phyloP scores from a whole-genome alignment of 2,797 vertebrate species.

The Fundulus diaphanus region DNA sequence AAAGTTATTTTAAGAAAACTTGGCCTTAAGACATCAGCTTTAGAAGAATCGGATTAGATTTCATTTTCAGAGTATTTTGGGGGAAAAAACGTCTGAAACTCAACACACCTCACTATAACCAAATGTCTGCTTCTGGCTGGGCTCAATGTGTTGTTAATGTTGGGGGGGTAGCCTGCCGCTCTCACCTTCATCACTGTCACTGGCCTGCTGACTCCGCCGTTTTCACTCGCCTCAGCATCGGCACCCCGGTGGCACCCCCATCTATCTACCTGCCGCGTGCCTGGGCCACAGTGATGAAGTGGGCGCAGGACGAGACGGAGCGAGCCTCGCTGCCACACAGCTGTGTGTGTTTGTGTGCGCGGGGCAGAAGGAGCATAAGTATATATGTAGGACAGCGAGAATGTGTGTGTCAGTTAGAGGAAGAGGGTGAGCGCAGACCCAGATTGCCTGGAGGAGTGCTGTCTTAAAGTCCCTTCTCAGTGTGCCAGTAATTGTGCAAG shows the following conservation, averaged over 20 bases:
- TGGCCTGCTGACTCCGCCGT: conserved; percentile 65
- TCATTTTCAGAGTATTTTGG: conserved; percentile 52
- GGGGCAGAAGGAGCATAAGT: conserved; percentile 14
- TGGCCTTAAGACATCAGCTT: no score
- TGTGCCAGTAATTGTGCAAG: conserved; percentile 70
- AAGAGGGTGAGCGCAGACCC: conserved; percentile 49
- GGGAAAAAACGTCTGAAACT: conserved; percentile 50
- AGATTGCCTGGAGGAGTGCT: conserved; percentile 54
- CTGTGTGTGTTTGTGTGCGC: conserved; percentile 12
- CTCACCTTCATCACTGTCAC: conserved; percentile 81
- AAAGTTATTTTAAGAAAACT: no score
- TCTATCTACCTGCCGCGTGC: conserved; percentile 73
- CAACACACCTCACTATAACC: conserved; percentile 35
- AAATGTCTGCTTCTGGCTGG: conserved; percentile 67
- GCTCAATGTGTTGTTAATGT: conserved; percentile 59
- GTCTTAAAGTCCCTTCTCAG: conserved; percentile 60
- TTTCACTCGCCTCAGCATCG: conserved; percentile 61
- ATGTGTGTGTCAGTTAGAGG: conserved; percentile 44
- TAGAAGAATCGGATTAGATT: not conserved
- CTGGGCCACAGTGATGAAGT: conserved; percentile 62
- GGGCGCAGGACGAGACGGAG: conserved; percentile 41
- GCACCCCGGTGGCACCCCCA: conserved; percentile 62
- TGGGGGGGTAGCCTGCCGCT: conserved; percentile 46
- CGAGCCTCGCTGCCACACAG: conserved; percentile 26
- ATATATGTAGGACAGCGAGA: conserved; percentile 43